Evolutionary conservation across 2,113 vertebrate genomes (phyloP), one percentile per base, ranked within the genome.

Genomic region (Oplegnathus fasciatus): DNA sequence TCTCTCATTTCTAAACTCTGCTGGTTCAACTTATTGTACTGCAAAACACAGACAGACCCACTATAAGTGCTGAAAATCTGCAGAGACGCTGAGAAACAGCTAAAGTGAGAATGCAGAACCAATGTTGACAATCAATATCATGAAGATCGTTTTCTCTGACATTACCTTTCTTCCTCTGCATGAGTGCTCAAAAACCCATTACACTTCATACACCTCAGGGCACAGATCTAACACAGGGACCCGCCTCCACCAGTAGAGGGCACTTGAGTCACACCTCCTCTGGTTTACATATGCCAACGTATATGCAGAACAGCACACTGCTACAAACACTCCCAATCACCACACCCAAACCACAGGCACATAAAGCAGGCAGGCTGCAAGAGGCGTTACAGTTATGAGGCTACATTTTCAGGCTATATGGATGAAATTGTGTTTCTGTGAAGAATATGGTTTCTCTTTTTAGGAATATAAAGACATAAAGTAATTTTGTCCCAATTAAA

Each of bases 191-290:
- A 28, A 75, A 57, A n/a, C n/a, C 32, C 72, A 62, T 65, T 64
- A 61, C n/a, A 14, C 65, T 24, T 1, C 40, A 65, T 10, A 37
- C 80, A 50, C 68, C 72, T 62, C n/a, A 0, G 58, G 74, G 64
- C 60, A 37, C 61, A 74, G 11, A 55, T 37, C 32, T 10, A 5
- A 66, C 55, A 22, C 0, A 6, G 10, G 11, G 15, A 30, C 50
- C 79, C 8, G 28, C 75, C 79, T 88, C 89, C 26, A n/a, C 92
- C 93, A 94, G 92, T 89, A 89, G 93, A 82, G 91, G 92, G 92
- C 89, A 28, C 86, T 87, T 81, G 74, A 89, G 86, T 84, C 77
- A 70, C 89, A 90, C 75, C 77, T 89, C 76, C 65, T 71, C 77
- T 22, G 62, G 40, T 52, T 28, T 22, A 28, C 71, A 7, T 3